These are phyloP conservation scores for Epinephelus cyanopodus DNA, from an alignment of 2,113 vertebrate genomes.

Conservation along the genomic window DNA sequence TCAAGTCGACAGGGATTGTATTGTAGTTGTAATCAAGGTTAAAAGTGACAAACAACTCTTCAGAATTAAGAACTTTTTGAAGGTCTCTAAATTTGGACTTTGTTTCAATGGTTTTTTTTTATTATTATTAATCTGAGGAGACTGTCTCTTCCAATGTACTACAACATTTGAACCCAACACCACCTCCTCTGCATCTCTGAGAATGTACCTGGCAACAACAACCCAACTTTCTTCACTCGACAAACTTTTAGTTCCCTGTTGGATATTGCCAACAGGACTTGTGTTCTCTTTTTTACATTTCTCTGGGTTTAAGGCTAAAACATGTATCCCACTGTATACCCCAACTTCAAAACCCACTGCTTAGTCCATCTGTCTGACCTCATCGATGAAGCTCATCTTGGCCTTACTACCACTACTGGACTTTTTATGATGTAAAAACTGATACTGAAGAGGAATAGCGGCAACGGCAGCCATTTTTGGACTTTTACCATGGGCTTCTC, in stretches of 20 bases:
- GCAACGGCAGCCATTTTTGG: conserved; percentile 33
- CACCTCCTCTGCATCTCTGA: not conserved
- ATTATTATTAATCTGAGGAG: not conserved
- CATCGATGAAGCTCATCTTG: conserved; percentile 49
- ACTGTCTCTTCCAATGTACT: not conserved
- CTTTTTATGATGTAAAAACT: conserved; percentile 19
- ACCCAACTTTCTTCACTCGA: not conserved
- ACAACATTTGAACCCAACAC: conserved; percentile 12
- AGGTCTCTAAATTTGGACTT: not conserved
- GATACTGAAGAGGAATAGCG: conserved; percentile 18
- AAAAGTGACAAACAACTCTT: not conserved
- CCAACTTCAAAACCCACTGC: not conserved
- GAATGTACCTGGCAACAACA: conserved; percentile 5
- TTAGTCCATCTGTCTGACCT: conserved; percentile 32
- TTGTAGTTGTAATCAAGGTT: not conserved
- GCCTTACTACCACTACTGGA: conserved; percentile 59
- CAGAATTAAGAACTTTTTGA: not conserved
- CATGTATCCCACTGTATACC: not conserved
- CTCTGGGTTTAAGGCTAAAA: not conserved
- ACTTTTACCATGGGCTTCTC: conserved; percentile 50
- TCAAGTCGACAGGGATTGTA: not conserved
- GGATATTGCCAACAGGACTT: not conserved
- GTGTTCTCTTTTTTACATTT: not conserved
- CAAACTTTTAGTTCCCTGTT: not conserved
- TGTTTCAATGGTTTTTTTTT: not conserved